Base-by-base conservation (phyloP, 2,888 invertebrate genomes). In the Antheraea assamensis region DNA sequence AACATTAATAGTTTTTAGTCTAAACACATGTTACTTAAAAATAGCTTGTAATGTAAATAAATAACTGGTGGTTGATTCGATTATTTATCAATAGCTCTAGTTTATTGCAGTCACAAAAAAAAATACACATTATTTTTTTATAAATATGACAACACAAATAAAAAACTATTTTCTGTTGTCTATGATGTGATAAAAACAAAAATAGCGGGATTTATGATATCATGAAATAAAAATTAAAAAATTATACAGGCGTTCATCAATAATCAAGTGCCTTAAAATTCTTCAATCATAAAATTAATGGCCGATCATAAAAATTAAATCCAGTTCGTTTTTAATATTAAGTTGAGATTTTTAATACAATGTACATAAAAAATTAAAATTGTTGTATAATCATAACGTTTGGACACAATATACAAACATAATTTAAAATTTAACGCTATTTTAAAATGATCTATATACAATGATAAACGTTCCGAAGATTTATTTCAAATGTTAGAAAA, bases 371-470 rank as follows among this genome's bases (percentile, higher is more conserved):
- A 71, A 13, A 8, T 27, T 52, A 21, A 27, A 58, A 58, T 72
- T 70, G 70, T 42, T 27, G n/a, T 49, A 24, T 74, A 64, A 71
- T 72, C 35, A 75, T 58, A 73, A 58, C 64, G 55, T 74, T 76
- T 68, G n/a, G 64, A 71, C 74, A 75, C 72, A 75, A 74, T 75
- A 71, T 72, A 78, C 73, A 52, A 19, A 49, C 21, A 49, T 30
- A 52, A 68, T 74, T 74, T 64, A 79, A 74, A 31, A 73, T 71
- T 75, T 71, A 78, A 75, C 78, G 77, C 77, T 72, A 73, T 24
- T n/a, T 58, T 73, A 71, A 76, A 76, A 76, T 52, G 71, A 68
- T 35, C 3, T 68, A 68, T 68, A 35, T 35, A 68, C 68, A 68
- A 35, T 66, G 31, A 35, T 35, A 64, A 64, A 64, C 30, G 61